Conservation (phyloP, 2,113 vertebrate species). For the Poeciliopsis occidentalis region DNA sequence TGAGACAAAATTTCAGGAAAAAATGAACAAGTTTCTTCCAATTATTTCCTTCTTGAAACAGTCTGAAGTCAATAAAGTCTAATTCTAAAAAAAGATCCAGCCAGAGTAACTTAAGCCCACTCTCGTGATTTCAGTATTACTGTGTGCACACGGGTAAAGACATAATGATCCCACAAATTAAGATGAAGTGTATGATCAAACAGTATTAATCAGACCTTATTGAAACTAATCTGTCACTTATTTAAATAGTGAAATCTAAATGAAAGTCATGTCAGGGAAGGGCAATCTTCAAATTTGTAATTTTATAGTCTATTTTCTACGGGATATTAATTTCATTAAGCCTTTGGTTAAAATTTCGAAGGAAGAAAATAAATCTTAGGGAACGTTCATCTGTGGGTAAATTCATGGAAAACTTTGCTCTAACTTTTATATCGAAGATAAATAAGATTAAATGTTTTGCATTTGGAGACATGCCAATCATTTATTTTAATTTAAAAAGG, state of each 20-base stretch:
- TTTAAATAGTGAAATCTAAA: slow-evolving; percentile 70
- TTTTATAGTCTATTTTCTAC: slow-evolving; percentile 75
- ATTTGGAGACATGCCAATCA: background rate
- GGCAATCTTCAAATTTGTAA: slow-evolving; percentile 73
- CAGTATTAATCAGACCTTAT: slow-evolving; percentile 71
- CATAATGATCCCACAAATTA: slow-evolving; percentile 57
- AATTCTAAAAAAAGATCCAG: slow-evolving; percentile 34
- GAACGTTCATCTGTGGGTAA: slow-evolving; percentile 19
- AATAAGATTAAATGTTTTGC: too few relatives aligned
- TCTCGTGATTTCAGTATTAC: slow-evolving; percentile 43
- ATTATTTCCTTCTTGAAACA: slow-evolving; percentile 20
- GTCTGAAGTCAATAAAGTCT: slow-evolving; percentile 32
- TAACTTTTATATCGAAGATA: background rate
- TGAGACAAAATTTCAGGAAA: background rate
- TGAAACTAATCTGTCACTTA: slow-evolving; percentile 77
- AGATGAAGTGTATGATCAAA: slow-evolving; percentile 67
- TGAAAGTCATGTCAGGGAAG: slow-evolving; percentile 72
- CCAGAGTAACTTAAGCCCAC: slow-evolving; percentile 31
- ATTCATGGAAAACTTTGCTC: slow-evolving; percentile 40
- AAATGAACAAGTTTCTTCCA: slow-evolving; percentile 27
- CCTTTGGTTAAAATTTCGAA: slow-evolving; percentile 71
- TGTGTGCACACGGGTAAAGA: slow-evolving; percentile 39
- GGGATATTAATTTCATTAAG: slow-evolving; percentile 74
- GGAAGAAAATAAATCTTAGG: slow-evolving; percentile 40
- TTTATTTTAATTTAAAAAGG: background rate